These are phyloP conservation scores for Centroberyx gerrardi DNA, from an alignment of 2,797 vertebrate species.

Conservation along the genomic window DNA sequence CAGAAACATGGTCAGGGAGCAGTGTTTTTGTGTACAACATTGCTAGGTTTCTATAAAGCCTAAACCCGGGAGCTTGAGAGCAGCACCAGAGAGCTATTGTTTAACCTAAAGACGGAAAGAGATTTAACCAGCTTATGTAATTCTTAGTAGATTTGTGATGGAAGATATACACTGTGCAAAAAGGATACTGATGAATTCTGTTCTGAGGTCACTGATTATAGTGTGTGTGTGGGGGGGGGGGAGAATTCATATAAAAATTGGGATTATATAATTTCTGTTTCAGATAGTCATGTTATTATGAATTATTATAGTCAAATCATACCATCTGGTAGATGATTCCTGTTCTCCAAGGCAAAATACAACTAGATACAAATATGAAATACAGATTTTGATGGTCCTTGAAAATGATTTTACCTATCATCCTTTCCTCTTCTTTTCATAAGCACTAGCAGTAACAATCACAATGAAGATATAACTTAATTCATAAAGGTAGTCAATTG, in stretches of 20 bases:
- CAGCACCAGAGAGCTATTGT: slow-evolving; percentile 31
- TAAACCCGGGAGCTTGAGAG: slow-evolving; percentile 21
- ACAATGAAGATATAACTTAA: neutral
- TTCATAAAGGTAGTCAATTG: neutral
- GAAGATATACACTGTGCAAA: neutral
- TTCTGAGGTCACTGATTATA: neutral
- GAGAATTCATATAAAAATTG: neutral
- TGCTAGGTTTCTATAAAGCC: slow-evolving; percentile 6
- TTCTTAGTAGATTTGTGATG: slow-evolving; percentile 9
- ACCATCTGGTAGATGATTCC: neutral
- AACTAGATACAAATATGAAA: no score
- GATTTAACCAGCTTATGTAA: slow-evolving; percentile 41
- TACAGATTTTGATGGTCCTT: no score
- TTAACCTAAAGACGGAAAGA: slow-evolving; percentile 34
- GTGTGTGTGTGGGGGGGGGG: neutral
- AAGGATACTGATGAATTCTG: neutral
- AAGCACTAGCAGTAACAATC: neutral
- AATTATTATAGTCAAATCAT: neutral
- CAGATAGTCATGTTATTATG: no score
- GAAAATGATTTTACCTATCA: no score
- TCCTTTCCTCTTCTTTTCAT: neutral
- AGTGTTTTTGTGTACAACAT: slow-evolving; percentile 35
- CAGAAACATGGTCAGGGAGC: slow-evolving; percentile 5
- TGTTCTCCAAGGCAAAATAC: no score
- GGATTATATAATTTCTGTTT: no score